These are phyloP conservation scores for Neostethus bicornis DNA, from an alignment of 2,797 vertebrate species.

Conservation along the genomic window DNA sequence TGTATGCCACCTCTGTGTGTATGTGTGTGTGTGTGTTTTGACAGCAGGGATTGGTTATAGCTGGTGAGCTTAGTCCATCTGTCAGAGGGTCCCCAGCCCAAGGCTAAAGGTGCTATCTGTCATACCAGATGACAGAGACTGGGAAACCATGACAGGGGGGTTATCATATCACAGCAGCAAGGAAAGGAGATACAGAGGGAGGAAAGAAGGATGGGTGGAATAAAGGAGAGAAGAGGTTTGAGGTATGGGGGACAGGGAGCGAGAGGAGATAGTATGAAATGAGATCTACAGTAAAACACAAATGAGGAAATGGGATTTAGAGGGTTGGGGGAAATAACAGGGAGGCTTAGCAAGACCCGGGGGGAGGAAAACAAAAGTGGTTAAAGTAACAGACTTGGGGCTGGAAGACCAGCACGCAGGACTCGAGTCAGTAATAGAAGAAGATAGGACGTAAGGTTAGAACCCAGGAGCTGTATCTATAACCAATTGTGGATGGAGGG, in stretches of 20 bases:
- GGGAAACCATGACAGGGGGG: slow-evolving; percentile 64
- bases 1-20: slow-evolving; percentile 33
- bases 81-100: slow-evolving; percentile 66
- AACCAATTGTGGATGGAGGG: slow-evolving; percentile 36
- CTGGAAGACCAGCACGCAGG: slow-evolving; percentile 5
- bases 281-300: slow-evolving; percentile 2
- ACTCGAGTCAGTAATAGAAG: slow-evolving; percentile 20
- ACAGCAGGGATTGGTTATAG: slow-evolving; percentile 63
- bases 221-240: slow-evolving; percentile 7
- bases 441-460: slow-evolving; percentile 26
- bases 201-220: slow-evolving; percentile 18
- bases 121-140: slow-evolving; percentile 72
- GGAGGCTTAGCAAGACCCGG: slow-evolving; percentile 2
- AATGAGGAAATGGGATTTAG: slow-evolving; percentile 6
- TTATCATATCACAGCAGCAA: slow-evolving; percentile 63
- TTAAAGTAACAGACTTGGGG: not conserved
- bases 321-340: slow-evolving; percentile 11
- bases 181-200: slow-evolving; percentile 24
- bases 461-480: slow-evolving; percentile 21
- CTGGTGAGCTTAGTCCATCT: slow-evolving; percentile 66
- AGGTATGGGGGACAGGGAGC: slow-evolving; percentile 11
- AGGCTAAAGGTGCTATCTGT: slow-evolving; percentile 76
- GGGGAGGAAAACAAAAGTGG: slow-evolving; percentile 1
- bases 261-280: slow-evolving; percentile 1
- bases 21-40: slow-evolving; percentile 46